Base-by-base conservation (phyloP, 2,113 vertebrate species). In the Vulpes lagopus region DNA sequence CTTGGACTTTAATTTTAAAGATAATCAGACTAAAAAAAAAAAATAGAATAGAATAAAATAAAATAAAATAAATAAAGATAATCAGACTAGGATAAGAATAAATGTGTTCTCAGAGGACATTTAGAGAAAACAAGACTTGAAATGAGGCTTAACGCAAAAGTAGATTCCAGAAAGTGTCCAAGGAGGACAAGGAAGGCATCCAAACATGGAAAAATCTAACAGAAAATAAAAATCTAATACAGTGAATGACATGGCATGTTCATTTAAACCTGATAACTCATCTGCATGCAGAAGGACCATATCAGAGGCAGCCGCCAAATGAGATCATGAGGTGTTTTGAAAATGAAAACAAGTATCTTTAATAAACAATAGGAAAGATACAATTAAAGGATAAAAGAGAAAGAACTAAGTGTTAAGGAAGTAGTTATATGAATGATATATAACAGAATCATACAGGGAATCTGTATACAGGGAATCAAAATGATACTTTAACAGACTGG, bases 211-310 rank as follows among this genome's bases (percentile, higher is more conserved):
- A 30, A 43, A 55, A 53, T 38, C 11, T 19, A n/a, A 67, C 43
- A 30, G 1, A 22, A 35, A 55, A 4, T 19, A 43, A 35, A 64
- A 73, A 53, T 12, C 20, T n/a, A 51, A 8, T 32, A 14, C 3
- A 3, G 9, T 30, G 14, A 84, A 57, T 60, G 22, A 0, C 2
- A 1, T 27, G 16, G 1, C 27, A 8, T 4, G 4, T 60, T 25
- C 22, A 78, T 38, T 35, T 15, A 59, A 17, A 9, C 1, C 23
- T 35, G 9, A 55, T 20, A 64, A 14, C 2, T 38, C 2, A 74
- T 11, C 19, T 53, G 30, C 87, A 19, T 38, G 27, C 0, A 79
- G 8, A 25, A 7, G 14, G 10, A 65, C 49, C 2, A 30, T 2
- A 16, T 59, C 49, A 89, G 65, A 86, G 16, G 8, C 7, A 57